Percentiles rank a stretch among this genome's conserved stretches.
phyloP scores from a whole-genome alignment of 2,888 invertebrate genomes.

The Leucophora obtusa region DNA sequence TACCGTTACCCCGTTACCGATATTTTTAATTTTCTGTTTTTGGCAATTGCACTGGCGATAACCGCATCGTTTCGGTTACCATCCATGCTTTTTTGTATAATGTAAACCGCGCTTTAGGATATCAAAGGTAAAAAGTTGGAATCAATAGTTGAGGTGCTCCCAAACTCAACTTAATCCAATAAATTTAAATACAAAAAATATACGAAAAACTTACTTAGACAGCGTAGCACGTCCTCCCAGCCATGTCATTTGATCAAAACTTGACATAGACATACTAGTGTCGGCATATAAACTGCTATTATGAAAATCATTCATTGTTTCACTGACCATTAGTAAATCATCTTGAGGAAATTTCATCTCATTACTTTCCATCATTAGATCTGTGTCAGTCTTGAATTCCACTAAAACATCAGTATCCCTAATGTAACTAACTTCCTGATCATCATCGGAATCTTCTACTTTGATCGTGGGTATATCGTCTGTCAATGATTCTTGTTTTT shows the following conservation, averaged over 20 bases:
- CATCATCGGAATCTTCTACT: constrained; percentile 54
- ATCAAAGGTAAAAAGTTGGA: no score
- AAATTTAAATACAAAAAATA: no score
- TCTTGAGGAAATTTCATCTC: constrained; percentile 41
- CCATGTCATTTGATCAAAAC: constrained; percentile 53
- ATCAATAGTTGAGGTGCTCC: no score
- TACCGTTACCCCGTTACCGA: no score
- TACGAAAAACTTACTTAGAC: constrained; percentile 38
- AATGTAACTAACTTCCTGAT: constrained; percentile 44
- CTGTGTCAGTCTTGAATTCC: constrained; percentile 50
- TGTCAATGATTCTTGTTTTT: constrained; percentile 61
- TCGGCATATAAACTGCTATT: constrained; percentile 38
- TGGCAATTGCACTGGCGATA: no score
- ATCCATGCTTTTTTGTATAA: no score
- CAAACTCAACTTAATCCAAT: no score
- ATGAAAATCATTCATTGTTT: constrained; percentile 38
- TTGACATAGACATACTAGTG: constrained; percentile 40
- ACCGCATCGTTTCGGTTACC: no score
- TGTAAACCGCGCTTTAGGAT: no score
- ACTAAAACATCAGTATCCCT: constrained; percentile 68
- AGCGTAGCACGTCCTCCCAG: constrained; percentile 8
- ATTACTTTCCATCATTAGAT: constrained; percentile 9
- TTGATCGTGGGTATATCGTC: constrained; percentile 56
- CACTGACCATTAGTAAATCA: constrained; percentile 44
- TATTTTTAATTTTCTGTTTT: no score